Evolutionary conservation across 2,888 invertebrate genomes (phyloP).

Genomic region (Molorchus minor): DNA sequence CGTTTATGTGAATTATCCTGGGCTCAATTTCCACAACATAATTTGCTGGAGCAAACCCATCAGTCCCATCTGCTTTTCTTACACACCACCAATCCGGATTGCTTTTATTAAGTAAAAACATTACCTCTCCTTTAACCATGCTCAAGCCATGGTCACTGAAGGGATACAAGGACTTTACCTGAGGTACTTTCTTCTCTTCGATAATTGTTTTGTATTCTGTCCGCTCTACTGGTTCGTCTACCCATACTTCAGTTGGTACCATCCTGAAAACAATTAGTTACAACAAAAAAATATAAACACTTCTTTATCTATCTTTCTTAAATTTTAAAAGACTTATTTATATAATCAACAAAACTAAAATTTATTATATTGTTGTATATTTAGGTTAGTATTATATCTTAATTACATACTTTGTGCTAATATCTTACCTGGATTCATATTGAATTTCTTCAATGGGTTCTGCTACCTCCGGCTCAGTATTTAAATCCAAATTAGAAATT

Average conservation of each 20-base stretch:
- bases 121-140: slow-evolving; percentile 81
- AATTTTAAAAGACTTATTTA: no score
- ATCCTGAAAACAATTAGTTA: slow-evolving; percentile 59
- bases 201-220: slow-evolving; percentile 86
- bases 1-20: slow-evolving; percentile 83
- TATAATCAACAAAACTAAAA: no score
- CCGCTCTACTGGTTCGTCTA: slow-evolving; percentile 87
- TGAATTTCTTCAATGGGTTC: slow-evolving; percentile 74
- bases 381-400: not conserved
- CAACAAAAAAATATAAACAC: slow-evolving; percentile 1
- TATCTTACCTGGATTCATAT: slow-evolving; percentile 56
- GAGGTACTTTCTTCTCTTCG: slow-evolving; percentile 87
- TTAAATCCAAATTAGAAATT: slow-evolving; percentile 74
- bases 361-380: no score
- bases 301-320: no score
- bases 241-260: slow-evolving; percentile 92
- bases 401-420: no score
- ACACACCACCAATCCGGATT: slow-evolving; percentile 99
- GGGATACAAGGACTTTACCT: slow-evolving; percentile 86
- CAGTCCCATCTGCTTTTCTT: slow-evolving; percentile 88
- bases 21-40: slow-evolving; percentile 94
- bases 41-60: slow-evolving; percentile 98
- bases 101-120: slow-evolving; percentile 93
- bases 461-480: slow-evolving; percentile 71
- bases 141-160: slow-evolving; percentile 93